A percentile compares a stretch with the other conserved stretches of the same genome.
Conservation (phyloP, 2,888 invertebrate genomes). For the Callinectes sapidus region DNA sequence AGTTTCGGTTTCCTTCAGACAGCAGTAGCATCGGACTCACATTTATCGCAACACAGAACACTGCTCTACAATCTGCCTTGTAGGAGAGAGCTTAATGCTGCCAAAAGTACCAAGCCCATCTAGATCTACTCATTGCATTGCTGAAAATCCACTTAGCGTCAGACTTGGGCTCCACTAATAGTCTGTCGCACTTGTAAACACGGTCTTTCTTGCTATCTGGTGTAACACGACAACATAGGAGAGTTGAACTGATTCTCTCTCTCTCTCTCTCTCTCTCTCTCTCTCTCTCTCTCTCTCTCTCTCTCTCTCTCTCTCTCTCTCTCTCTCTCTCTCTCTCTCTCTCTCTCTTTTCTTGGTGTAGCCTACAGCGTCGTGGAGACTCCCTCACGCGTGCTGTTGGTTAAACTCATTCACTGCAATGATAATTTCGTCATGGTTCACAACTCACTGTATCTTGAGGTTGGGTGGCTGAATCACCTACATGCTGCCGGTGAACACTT, state of each 20-base stretch:
- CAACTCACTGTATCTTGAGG: background rate
- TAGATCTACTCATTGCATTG: background rate
- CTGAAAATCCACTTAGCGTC: constrained; percentile 4
- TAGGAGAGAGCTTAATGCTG: background rate
- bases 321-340: background rate
- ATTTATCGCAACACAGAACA: background rate
- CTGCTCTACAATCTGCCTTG: background rate
- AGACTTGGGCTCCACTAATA: background rate
- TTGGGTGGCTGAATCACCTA: background rate
- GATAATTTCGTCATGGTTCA: background rate
- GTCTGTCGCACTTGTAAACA: background rate
- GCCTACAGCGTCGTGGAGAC: background rate
- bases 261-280: background rate
- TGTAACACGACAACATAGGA: background rate
- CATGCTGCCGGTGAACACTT: background rate
- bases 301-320: background rate
- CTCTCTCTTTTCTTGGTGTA: background rate
- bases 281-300: background rate
- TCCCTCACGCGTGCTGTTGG: constrained; percentile 13
- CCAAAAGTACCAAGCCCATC: background rate
- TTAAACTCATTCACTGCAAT: background rate
- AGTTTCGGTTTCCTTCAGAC: background rate
- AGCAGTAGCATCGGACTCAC: background rate
- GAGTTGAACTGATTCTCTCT: background rate
- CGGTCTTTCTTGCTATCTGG: background rate